Evolutionary conservation across 2,888 invertebrate genomes (phyloP), one percentile per base, ranked within the genome.

Genomic region (Octodonta nipae): DNA sequence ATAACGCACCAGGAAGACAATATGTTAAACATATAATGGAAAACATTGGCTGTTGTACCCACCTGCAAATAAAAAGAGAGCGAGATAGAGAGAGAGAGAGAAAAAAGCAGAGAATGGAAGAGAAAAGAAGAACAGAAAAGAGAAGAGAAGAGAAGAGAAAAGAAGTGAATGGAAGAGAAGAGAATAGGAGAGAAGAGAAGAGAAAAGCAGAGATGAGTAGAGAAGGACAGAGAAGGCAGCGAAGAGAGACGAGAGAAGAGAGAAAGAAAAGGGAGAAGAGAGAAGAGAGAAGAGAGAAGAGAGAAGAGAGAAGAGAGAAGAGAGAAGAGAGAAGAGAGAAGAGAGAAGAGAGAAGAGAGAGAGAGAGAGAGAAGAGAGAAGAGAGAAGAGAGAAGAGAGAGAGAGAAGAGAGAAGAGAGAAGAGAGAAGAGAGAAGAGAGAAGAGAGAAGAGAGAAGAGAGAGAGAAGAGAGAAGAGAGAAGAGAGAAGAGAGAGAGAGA

Each of bases 181-280:
- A 24, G 24, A 24, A 24, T 6, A 24, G 24, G 11, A 24, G 10
- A 24, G 24, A 24, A 24, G 3, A 24, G 24, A 24, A 24, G 10
- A 24, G 24, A 24, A 24, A 4, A 24, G 24, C n/a, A 24, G 10
- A 24, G 24, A 24, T 10, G 4, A 24, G 24, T 10, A 24, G 10
- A 24, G 24, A 24, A 24, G 4, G 11, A 11, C n/a, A 24, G 10
- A 24, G 24, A 24, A 24, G 4, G 11, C 10, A 24, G 11, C 24
- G 11, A 11, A 24, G 11, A 4, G 11, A 11, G 11, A 24, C 24
- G 11, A 11, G 11, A 24, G 4, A 24, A 11, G 11, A 24, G 10
- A 24, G 24, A 24, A 24, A 4, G 11, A 11, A 24, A 24, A n/a
- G 11, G 24, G 11, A 24, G 4, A 24, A 11, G 11, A 24, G 10